phyloP scores from a whole-genome alignment of 2,888 invertebrate genomes.

The Hoplodrina ambigua region DNA sequence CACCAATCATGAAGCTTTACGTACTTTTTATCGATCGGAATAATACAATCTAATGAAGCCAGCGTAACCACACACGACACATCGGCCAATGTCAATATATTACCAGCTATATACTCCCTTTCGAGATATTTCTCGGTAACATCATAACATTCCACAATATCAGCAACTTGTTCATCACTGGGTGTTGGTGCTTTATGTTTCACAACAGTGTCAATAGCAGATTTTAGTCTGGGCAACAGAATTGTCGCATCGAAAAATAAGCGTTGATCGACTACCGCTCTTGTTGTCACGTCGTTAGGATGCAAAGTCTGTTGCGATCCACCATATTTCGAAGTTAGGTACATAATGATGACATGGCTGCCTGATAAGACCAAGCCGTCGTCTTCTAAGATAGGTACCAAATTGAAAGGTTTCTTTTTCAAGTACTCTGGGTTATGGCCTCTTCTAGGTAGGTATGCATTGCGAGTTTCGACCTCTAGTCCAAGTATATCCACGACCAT shows the following conservation, averaged over 20 bases:
- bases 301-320: conserved; percentile 65
- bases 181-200: conserved; percentile 46
- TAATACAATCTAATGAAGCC: conserved; percentile 67
- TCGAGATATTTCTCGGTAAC: conserved; percentile 71
- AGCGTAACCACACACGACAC: conserved; percentile 73
- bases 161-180: conserved; percentile 60
- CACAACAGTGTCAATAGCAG: conserved; percentile 65
- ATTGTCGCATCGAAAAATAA: conserved; percentile 73
- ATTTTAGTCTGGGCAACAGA: conserved; percentile 70
- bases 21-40: conserved; percentile 65
- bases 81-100: conserved; percentile 73
- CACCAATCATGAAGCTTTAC: conserved; percentile 68
- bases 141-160: conserved; percentile 70
- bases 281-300: conserved; percentile 65
- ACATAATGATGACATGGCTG: conserved; percentile 75
- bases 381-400: conserved; percentile 75
- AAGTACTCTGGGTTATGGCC: conserved; percentile 70
- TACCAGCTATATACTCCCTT: conserved; percentile 65
- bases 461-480: conserved; percentile 65
- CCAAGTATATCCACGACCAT: conserved; percentile 69
- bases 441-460: conserved; percentile 67
- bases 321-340: conserved; percentile 71
- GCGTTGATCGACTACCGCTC: conserved; percentile 70
- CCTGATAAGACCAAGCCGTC: conserved; percentile 69
- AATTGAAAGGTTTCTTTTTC: conserved; percentile 74